Base-by-base conservation (phyloP, 2,888 invertebrate species). In the Meiosimyza platycephala region DNA sequence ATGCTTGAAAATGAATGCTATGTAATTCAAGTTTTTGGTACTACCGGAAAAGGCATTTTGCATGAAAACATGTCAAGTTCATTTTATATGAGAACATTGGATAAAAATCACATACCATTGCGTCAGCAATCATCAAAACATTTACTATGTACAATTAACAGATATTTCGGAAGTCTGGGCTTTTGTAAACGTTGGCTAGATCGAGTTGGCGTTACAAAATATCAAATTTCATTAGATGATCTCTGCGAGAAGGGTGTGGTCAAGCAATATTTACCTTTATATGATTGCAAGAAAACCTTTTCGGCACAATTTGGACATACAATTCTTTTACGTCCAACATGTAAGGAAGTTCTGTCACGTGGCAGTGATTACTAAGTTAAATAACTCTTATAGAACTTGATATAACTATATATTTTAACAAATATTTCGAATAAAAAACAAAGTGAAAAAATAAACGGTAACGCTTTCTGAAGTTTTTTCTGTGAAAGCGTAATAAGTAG, bases 1-100 rank as follows among this genome's bases (percentile, higher is more conserved):
- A 99, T 98, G 98, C 98, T 98, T 88, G 98, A 98, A 85, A 95
- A 96, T 84, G 98, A 98, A 88, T 95, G 97, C 87, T 98, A 97
- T 88, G 98, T 98, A 0, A 99, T 99, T 80, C 98, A 99, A 88
- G 98, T 98, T 0, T 99, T 99, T 86, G 98, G 98, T 66, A 97
- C 97, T 28, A 99, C 98, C 3, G 98, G 98, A 4, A 90, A 92
- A 70, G 95, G 95, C 0, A 89, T 93, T 76, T 98, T 99, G 3
- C 97, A 97, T 84, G 98, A 99, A 84, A 98, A 98, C 85, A 96
- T 97, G 94, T 98, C 99, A 84, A 95, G 95, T 81, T 98, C 97
- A 18, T 98, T 99, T 88, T 99, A 99, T 87, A 98, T 98, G 98
- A 98, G 97, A 88, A 96, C 96, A 86, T 98, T 93, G 85, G 97